Conservation (phyloP, 2,888 invertebrate species). For the Platycnemis pennipes region DNA sequence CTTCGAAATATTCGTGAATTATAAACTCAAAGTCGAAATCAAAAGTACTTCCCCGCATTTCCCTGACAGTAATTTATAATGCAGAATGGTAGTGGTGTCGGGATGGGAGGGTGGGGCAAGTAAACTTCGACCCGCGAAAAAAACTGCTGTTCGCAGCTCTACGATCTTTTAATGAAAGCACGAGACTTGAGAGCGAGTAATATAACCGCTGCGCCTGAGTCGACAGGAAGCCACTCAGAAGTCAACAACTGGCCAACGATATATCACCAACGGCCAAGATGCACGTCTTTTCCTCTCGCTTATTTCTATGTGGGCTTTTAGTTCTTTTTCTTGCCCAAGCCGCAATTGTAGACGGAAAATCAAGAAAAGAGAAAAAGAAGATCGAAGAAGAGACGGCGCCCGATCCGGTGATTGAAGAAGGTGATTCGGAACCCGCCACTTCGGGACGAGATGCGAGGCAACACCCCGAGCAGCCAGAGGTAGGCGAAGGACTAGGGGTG, state of each 20-base stretch:
- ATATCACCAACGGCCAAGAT: conserved; percentile 13
- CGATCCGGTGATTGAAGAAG: background rate
- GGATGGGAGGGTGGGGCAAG: background rate
- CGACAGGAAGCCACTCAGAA: conserved; percentile 50
- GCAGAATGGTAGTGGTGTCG: background rate
- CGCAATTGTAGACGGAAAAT: background rate
- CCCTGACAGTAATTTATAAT: background rate
- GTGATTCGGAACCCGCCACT: background rate
- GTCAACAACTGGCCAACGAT: conserved; percentile 26
- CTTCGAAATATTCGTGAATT: background rate
- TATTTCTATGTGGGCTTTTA: conserved; percentile 37
- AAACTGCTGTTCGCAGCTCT: conserved; percentile 56
- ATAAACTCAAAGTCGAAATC: background rate
- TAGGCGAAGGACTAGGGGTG: background rate
- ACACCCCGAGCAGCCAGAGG: background rate
- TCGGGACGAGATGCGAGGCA: conserved; percentile 1
- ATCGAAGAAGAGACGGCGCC: conserved; percentile 29
- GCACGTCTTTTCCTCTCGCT: background rate
- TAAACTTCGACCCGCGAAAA: conserved; percentile 52
- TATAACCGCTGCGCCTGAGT: conserved; percentile 49
- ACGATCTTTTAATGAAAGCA: conserved; percentile 3
- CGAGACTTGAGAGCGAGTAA: conserved; percentile 16
- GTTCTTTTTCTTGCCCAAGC: conserved; percentile 5
- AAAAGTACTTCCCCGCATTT: background rate
- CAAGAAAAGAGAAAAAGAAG: background rate